A percentile compares a stretch with the other conserved stretches of the same genome.
Conservation (phyloP, 2,113 vertebrate species). For the Ranitomeya imitator region DNA sequence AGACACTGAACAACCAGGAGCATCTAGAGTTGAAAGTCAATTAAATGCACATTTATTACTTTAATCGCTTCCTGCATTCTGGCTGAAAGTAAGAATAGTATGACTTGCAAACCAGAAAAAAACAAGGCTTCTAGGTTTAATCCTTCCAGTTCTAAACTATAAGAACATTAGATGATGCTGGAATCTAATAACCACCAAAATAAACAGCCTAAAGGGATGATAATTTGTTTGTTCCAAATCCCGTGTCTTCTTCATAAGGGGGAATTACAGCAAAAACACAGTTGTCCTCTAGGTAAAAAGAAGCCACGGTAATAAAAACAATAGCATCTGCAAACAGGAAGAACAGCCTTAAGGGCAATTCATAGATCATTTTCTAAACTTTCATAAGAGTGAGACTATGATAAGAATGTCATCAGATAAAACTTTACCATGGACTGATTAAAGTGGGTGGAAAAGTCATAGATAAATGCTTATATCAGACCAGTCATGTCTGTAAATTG, state of each 20-base stretch:
- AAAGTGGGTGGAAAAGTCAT: too few relatives aligned
- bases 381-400: too few relatives aligned
- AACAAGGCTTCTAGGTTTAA: constrained; percentile 2
- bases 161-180: constrained; percentile 1
- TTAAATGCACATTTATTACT: constrained; percentile 47
- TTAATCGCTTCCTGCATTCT: constrained; percentile 40
- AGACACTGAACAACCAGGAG: constrained; percentile 9
- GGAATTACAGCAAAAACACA: neutral
- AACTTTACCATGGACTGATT: too few relatives aligned
- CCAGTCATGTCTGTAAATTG: too few relatives aligned
- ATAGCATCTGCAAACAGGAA: neutral
- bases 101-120: constrained; percentile 7
- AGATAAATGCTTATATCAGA: too few relatives aligned
- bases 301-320: neutral
- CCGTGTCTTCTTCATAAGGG: neutral
- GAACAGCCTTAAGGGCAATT: neutral
- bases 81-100: constrained; percentile 23
- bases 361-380: too few relatives aligned
- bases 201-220: constrained; percentile 9
- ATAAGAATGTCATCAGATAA: too few relatives aligned
- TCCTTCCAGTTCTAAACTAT: neutral
- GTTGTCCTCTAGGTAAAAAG: neutral
- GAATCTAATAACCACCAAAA: constrained; percentile 39
- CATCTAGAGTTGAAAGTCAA: constrained; percentile 42
- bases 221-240: constrained; percentile 5